Conservation (phyloP, 2,888 invertebrate species). For the Brenthis hecate region DNA sequence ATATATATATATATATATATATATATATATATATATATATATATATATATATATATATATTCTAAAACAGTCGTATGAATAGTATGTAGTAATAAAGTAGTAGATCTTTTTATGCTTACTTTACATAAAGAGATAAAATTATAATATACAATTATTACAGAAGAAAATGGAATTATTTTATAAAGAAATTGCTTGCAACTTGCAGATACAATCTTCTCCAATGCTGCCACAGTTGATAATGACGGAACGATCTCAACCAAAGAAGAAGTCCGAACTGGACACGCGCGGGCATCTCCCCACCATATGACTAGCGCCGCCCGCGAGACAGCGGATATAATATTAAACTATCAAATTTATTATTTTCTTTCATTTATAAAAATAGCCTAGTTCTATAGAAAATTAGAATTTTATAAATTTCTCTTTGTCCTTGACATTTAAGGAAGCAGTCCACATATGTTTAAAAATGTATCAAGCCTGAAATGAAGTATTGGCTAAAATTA, state of each 20-base stretch:
- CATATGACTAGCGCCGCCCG: conserved; percentile 82
- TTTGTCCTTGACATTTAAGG: too few species aligned
- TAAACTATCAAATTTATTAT: conserved; percentile 22
- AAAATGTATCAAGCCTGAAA: too few species aligned
- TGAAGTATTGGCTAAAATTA: too few species aligned
- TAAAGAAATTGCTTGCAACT: not conserved
- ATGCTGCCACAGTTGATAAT: conserved; percentile 87
- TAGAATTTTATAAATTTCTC: too few species aligned
- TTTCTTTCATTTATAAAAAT: not conserved
- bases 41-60: too few species aligned
- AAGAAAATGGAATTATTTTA: not conserved
- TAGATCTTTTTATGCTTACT: too few species aligned
- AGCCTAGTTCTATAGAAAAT: not conserved
- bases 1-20: too few species aligned
- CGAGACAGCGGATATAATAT: conserved; percentile 41
- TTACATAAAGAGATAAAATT: too few species aligned
- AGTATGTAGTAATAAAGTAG: too few species aligned
- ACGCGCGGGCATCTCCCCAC: conserved; percentile 88
- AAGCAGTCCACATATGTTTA: too few species aligned
- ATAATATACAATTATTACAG: not conserved
- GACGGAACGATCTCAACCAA: conserved; percentile 69
- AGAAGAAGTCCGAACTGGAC: conserved; percentile 78
- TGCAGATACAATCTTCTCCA: conserved; percentile 80
- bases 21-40: too few species aligned
- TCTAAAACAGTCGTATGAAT: too few species aligned